phyloP scores from a whole-genome alignment of 2,888 invertebrate genomes.

The Agrilus biguttatus region DNA sequence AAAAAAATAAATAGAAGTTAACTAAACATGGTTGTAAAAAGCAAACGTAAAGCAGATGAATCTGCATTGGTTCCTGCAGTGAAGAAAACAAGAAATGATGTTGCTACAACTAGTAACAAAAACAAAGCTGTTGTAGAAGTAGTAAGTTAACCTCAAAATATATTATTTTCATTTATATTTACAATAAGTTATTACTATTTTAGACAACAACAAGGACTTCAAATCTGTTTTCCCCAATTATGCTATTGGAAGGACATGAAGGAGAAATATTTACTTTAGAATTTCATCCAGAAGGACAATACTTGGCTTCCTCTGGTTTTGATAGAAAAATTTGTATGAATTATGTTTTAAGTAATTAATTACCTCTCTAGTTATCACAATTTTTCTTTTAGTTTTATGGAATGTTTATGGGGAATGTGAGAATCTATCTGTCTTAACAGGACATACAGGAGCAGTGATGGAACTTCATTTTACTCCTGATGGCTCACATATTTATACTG shows the following conservation, averaged over 20 bases:
- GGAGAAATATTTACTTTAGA: slow-evolving; percentile 88
- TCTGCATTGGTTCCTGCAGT: slow-evolving; percentile 42
- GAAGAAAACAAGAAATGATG: slow-evolving; percentile 59
- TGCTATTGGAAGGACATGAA: slow-evolving; percentile 91
- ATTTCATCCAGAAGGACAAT: slow-evolving; percentile 93
- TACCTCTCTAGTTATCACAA: background rate
- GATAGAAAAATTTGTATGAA: slow-evolving; percentile 82
- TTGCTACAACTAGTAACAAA: slow-evolving; percentile 52
- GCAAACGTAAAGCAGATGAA: slow-evolving; percentile 50
- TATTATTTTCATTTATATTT: slow-evolving; percentile 1
- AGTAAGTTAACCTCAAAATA: slow-evolving; percentile 34
- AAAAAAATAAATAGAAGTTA: background rate
- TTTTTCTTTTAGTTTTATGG: slow-evolving; percentile 64
- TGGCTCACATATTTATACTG: slow-evolving; percentile 73
- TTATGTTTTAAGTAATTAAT: background rate
- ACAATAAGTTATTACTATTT: background rate
- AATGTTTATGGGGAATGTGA: slow-evolving; percentile 97
- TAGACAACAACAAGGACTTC: slow-evolving; percentile 50
- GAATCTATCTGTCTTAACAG: slow-evolving; percentile 83
- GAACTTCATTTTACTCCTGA: slow-evolving; percentile 82
- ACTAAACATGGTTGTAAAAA: slow-evolving; percentile 29
- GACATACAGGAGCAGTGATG: slow-evolving; percentile 91
- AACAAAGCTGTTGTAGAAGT: slow-evolving; percentile 63
- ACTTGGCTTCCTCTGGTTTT: slow-evolving; percentile 87
- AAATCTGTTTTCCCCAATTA: slow-evolving; percentile 80